phyloP scores from a whole-genome alignment of 2,113 vertebrate genomes.

The Gyps fulvus region DNA sequence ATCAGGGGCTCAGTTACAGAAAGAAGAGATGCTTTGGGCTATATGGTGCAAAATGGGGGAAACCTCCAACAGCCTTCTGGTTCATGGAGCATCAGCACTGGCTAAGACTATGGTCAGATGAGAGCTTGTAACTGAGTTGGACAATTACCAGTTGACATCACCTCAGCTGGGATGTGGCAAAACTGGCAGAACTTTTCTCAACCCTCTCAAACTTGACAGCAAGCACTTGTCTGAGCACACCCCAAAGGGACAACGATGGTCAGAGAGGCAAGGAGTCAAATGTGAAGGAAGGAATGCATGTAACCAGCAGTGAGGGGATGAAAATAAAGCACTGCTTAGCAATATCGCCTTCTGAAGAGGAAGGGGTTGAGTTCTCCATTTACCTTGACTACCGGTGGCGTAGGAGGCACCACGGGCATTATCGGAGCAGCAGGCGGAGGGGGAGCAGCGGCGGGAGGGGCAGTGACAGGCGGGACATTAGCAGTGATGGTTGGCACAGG shows the following conservation, averaged over 20 bases:
- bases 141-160: neutral
- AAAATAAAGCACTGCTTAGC: neutral
- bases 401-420: slow-evolving; percentile 84
- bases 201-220: neutral
- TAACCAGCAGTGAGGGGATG: neutral
- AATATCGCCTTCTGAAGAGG: neutral
- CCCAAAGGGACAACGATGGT: neutral
- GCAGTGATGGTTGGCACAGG: slow-evolving; percentile 87
- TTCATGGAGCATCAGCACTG: neutral
- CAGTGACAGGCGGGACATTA: slow-evolving; percentile 71
- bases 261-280: neutral
- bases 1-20: neutral
- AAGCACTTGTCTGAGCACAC: neutral
- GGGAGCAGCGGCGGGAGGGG: slow-evolving; percentile 65
- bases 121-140: neutral
- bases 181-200: neutral
- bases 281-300: fast-evolving
- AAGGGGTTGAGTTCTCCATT: neutral
- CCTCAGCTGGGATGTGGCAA: fast-evolving
- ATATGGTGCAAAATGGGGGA: neutral
- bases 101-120: neutral
- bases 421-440: slow-evolving; percentile 73
- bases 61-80: neutral
- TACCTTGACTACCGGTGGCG: slow-evolving; percentile 91
- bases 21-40: neutral